phyloP scores from a whole-genome alignment of 1,140 invertebrate species.

The Aradophagus sp. region DNA sequence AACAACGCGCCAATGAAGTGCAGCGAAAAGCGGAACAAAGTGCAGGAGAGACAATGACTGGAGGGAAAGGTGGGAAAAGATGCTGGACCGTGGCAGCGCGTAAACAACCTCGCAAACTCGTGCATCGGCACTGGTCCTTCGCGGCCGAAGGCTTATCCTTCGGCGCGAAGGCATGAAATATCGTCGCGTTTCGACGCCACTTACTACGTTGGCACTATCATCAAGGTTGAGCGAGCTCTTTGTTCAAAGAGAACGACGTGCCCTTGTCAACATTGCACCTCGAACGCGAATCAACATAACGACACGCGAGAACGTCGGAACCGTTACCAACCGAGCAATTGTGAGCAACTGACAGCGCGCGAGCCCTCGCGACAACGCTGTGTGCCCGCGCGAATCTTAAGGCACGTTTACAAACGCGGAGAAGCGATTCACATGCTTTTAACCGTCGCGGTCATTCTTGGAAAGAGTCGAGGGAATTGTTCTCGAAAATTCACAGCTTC shows the following conservation, averaged over 20 bases:
- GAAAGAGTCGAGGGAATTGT: too few relatives aligned
- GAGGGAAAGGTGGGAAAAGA: too few relatives aligned
- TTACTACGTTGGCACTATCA: constrained; percentile 14
- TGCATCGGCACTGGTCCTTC: constrained; percentile 13
- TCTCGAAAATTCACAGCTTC: too few relatives aligned
- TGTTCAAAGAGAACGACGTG: constrained; percentile 28
- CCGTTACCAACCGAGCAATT: constrained; percentile 41
- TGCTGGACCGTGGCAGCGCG: constrained; percentile 7
- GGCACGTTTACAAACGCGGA: too few relatives aligned
- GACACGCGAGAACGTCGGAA: constrained; percentile 9
- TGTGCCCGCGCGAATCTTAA: too few relatives aligned
- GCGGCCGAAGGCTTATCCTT: constrained; percentile 28
- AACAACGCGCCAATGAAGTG: too few relatives aligned
- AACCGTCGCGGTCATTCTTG: too few relatives aligned
- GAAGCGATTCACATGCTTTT: too few relatives aligned
- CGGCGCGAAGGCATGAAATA: constrained; percentile 6
- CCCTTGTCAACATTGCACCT: constrained; percentile 35
- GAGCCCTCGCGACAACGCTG: too few relatives aligned
- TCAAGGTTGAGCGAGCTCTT: constrained; percentile 38
- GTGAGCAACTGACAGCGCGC: constrained; percentile 39
- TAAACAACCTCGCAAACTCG: constrained; percentile 11
- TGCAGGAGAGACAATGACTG: too few relatives aligned
- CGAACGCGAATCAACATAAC: constrained; percentile 40
- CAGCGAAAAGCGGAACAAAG: too few relatives aligned
- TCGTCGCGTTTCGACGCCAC: constrained; percentile 7